Evolutionary conservation across 2,797 vertebrate genomes (phyloP), one percentile per base, ranked within the genome.

Genomic region (Philypnodon macrostomus): DNA sequence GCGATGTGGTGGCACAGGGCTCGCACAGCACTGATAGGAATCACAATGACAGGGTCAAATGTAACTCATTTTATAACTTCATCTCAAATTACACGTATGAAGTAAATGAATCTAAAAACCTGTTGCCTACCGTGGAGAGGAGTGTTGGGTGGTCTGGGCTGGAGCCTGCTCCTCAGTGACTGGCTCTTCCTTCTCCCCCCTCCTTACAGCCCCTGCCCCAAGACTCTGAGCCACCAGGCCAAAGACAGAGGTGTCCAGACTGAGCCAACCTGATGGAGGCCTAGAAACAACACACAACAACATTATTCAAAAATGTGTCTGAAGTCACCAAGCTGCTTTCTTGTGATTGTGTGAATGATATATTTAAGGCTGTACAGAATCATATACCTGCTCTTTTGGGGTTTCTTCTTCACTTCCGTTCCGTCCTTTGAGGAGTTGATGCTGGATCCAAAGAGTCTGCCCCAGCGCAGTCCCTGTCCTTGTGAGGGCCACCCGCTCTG

Each of bases 251-350:
- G 85, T 82, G 53, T 99, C 96, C 80, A 97, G 82, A 49, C 90
- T 90, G 10, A 99, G 88, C 96, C 96, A 98, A 19, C 93, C 93
- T 0, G 95, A 98, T 0, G 96, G 96, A 13, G 94, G 69, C 77
- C 96, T 98, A 74, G 18, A 35, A 41, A 10, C 15, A 32, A 51
- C 2, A 26, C 10, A 32, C 0, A 11, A 31, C 29, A 4, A 30
- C 13, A 12, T 6, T 2, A 7, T 2, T 34, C 1, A 16, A 14
- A 2, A 16, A 13, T 29, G 5, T n/a, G n/a, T 29, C 7, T 8
- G 27, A 9, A 10, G 3, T 8, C 5, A n/a, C n/a, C n/a, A n/a
- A n/a, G n/a, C n/a, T n/a, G n/a, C n/a, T n/a, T n/a, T n/a, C n/a
- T n/a, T n/a, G n/a, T n/a, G n/a, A n/a, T n/a, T n/a, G n/a, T n/a